Evolutionary conservation across 2,797 vertebrate genomes (phyloP).

Genomic region (Alauda arvensis): DNA sequence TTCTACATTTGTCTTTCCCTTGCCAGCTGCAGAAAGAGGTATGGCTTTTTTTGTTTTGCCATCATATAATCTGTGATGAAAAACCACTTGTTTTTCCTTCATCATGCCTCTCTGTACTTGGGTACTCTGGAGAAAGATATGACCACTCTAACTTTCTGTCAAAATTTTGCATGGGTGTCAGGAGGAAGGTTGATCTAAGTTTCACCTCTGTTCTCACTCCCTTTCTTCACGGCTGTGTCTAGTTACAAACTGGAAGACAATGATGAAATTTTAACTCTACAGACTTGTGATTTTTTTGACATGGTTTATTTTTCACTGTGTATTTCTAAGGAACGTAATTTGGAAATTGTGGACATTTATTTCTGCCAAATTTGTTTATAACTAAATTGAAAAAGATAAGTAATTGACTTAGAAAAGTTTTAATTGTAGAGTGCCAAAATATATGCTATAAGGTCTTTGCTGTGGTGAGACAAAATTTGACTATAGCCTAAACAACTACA

Average conservation of each 20-base stretch:
- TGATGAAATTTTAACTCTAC: background rate
- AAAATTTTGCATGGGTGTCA: background rate
- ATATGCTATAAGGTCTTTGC: background rate
- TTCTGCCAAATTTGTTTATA: background rate
- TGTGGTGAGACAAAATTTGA: background rate
- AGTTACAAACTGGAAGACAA: background rate
- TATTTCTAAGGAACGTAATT: background rate
- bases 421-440: background rate
- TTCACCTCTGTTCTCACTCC: background rate
- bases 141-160: background rate
- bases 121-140: background rate
- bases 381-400: background rate
- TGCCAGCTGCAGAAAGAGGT: background rate
- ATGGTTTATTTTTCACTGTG: background rate
- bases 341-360: background rate
- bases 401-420: background rate
- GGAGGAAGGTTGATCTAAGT: background rate
- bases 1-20: background rate
- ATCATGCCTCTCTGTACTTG: background rate
- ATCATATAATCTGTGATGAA: background rate
- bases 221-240: background rate
- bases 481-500: background rate
- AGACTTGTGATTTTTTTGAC: background rate
- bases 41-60: background rate
- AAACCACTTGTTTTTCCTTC: background rate